Evolutionary conservation across 2,888 invertebrate species (phyloP).

Genomic region (Catotricha subobsoleta): DNA sequence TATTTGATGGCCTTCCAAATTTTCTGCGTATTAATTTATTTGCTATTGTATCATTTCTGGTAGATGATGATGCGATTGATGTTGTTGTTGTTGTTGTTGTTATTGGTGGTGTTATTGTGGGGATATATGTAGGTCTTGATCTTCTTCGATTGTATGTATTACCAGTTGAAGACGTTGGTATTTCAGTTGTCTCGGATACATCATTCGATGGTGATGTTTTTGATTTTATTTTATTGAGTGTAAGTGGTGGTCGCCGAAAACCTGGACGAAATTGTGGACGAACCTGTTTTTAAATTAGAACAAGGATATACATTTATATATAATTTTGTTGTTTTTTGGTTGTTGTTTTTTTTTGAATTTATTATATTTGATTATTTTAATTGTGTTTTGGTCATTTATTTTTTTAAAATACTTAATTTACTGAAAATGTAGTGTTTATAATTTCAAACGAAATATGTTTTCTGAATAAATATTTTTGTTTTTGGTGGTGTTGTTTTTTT

Average conservation of each 20-base stretch:
- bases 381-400: not conserved
- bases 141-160: slow-evolving; percentile 9
- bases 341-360: not conserved
- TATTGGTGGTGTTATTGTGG: slow-evolving; percentile 14
- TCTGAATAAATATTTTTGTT: no score
- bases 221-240: not conserved
- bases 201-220: slow-evolving; percentile 10
- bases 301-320: not conserved
- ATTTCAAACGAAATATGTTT: no score
- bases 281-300: slow-evolving; percentile 7
- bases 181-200: slow-evolving; percentile 14
- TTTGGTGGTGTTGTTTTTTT: slow-evolving; percentile 2
- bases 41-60: slow-evolving; percentile 17
- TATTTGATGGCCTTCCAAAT: slow-evolving; percentile 13
- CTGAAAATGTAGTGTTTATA: not conserved
- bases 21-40: slow-evolving; percentile 12
- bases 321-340: not conserved
- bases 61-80: slow-evolving; percentile 13
- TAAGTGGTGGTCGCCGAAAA: slow-evolving; percentile 22
- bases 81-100: slow-evolving; percentile 11
- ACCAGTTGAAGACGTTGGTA: slow-evolving; percentile 24
- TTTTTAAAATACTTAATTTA: not conserved
- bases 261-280: slow-evolving; percentile 11
- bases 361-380: not conserved
- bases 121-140: slow-evolving; percentile 7